Evolutionary conservation across 2,888 invertebrate species (phyloP).

Genomic region (Syrista parreyssii): DNA sequence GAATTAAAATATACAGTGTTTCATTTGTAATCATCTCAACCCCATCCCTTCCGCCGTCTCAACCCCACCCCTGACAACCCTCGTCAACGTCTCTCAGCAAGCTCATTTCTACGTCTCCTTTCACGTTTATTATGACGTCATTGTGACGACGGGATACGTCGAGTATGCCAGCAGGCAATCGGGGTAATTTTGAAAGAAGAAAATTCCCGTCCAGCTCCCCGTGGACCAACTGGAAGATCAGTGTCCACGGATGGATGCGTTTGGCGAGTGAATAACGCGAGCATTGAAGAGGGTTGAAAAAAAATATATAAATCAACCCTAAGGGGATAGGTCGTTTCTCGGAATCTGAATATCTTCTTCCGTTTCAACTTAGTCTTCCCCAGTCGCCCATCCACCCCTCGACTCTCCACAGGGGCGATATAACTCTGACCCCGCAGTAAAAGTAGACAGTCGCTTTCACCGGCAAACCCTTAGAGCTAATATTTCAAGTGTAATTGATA

Average conservation of each 20-base stretch:
- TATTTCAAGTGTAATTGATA: constrained; percentile 28
- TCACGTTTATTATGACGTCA: not conserved
- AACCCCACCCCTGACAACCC: not conserved
- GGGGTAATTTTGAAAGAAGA: not conserved
- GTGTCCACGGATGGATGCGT: not conserved
- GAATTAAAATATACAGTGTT: not conserved
- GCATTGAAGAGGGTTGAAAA: not conserved
- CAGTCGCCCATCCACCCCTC: not conserved
- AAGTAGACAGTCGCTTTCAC: constrained; percentile 6
- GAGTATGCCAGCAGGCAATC: not conserved
- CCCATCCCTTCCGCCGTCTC: too few species aligned
- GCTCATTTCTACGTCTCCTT: not conserved
- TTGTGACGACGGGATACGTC: not conserved
- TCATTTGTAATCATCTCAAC: not conserved
- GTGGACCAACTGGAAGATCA: not conserved
- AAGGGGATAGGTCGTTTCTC: not conserved
- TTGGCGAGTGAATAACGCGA: not conserved
- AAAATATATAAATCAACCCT: not conserved
- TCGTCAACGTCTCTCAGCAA: not conserved
- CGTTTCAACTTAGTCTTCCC: not conserved
- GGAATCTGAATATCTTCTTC: not conserved
- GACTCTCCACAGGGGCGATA: not conserved
- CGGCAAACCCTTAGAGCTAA: constrained; percentile 10
- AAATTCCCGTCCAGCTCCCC: not conserved
- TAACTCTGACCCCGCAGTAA: not conserved